A percentile compares a stretch with the other conserved stretches of the same genome.
These are phyloP conservation scores for Salticus scenicus DNA, from an alignment of 2,888 invertebrate genomes.

Conservation along the genomic window DNA sequence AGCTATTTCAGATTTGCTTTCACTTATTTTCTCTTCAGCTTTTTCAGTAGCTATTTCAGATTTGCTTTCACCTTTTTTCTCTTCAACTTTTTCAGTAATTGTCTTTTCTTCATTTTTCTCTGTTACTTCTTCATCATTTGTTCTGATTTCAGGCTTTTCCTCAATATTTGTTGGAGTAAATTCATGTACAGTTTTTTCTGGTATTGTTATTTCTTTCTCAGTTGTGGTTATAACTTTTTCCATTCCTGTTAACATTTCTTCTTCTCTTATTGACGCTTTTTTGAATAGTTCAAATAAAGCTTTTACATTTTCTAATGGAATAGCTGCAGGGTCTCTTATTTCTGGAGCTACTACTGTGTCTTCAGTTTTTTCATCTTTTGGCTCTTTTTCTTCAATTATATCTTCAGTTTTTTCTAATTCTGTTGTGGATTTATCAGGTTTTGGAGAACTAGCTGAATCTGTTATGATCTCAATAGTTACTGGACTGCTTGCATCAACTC, in stretches of 20 bases:
- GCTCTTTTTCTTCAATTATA: too few relatives aligned
- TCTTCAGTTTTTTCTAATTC: background rate
- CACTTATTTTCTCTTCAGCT: background rate
- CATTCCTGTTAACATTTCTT: too few relatives aligned
- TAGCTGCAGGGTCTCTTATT: too few relatives aligned
- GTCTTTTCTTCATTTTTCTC: background rate
- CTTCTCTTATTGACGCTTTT: too few relatives aligned
- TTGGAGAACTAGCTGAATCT: background rate
- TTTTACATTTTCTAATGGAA: too few relatives aligned
- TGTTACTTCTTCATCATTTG: conserved; percentile 5
- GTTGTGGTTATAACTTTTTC: background rate
- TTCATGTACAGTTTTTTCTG: background rate
- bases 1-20: background rate
- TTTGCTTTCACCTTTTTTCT: background rate
- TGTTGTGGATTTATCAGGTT: background rate
- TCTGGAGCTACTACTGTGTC: too few relatives aligned
- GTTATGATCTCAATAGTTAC: background rate
- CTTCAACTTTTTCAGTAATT: background rate
- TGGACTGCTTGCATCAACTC: background rate
- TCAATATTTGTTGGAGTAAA: background rate
- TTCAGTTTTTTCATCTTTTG: background rate
- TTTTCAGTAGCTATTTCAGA: background rate
- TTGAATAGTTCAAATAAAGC: too few relatives aligned
- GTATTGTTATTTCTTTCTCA: background rate
- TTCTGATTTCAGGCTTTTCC: background rate